These are phyloP conservation scores for Pao palembangensis DNA, from an alignment of 2,113 vertebrate species.

Conservation along the genomic window DNA sequence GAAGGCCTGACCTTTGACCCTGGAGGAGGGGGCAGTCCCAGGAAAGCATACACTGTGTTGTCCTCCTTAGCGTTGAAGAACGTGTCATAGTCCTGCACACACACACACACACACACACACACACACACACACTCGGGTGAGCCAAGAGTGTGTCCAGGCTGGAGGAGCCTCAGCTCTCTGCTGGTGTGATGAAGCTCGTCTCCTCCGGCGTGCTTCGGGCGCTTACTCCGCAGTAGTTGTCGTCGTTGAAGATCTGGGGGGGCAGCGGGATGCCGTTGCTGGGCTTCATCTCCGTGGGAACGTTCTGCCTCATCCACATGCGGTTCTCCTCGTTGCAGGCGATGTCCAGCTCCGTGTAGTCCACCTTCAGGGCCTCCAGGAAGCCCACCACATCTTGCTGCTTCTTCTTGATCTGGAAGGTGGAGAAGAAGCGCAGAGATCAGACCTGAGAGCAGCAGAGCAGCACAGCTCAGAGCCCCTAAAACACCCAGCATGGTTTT, in stretches of 20 bases:
- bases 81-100: constrained; percentile 90
- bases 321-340: constrained; percentile 94
- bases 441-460: no score
- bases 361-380: constrained; percentile 93
- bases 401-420: constrained; percentile 93
- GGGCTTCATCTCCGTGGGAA: constrained; percentile 92
- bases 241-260: constrained; percentile 97
- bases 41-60: constrained; percentile 89
- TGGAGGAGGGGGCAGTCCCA: constrained; percentile 89
- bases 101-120: not conserved
- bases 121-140: not conserved
- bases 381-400: constrained; percentile 97
- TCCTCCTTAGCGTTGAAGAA: constrained; percentile 98
- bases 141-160: not conserved
- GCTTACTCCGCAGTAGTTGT: constrained; percentile 92
- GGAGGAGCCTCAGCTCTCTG: no score
- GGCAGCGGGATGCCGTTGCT: constrained; percentile 93
- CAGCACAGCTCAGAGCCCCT: no score
- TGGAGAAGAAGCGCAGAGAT: no score
- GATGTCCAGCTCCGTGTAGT: constrained; percentile 91
- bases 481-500: no score
- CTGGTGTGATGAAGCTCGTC: no score
- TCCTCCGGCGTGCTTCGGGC: no score
- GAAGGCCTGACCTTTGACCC: constrained; percentile 84
- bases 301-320: constrained; percentile 97